A percentile compares a stretch with the other conserved stretches of the same genome.
phyloP scores from a whole-genome alignment of 2,888 invertebrate species.

The Flabesymbios commensalis region DNA sequence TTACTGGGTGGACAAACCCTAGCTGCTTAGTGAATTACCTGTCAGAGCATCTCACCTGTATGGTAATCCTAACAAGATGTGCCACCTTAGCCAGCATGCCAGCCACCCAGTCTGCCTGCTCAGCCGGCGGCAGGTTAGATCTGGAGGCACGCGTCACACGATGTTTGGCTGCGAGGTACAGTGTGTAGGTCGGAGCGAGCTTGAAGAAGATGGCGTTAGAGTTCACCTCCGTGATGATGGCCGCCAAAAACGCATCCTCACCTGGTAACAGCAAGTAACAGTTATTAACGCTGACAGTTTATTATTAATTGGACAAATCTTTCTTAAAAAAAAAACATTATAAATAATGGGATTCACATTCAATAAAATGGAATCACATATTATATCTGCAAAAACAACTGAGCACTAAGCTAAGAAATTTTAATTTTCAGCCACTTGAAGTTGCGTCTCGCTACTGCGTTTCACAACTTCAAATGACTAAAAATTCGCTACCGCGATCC shows the following conservation, averaged over 20 bases:
- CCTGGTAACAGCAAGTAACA: constrained; percentile 53
- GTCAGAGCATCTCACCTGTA: constrained; percentile 62
- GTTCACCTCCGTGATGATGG: constrained; percentile 82
- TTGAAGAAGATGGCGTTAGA: constrained; percentile 74
- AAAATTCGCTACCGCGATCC: no score
- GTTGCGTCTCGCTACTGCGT: no score
- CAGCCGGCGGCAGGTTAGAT: no score
- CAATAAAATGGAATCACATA: neutral
- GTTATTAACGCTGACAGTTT: neutral
- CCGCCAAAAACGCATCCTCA: constrained; percentile 87
- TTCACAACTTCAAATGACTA: no score
- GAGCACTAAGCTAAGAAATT: no score
- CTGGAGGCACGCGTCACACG: constrained; percentile 92
- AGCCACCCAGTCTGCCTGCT: no score
- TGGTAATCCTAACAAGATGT: constrained; percentile 76
- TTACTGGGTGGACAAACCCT: no score
- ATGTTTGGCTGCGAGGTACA: constrained; percentile 89
- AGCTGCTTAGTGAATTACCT: no score
- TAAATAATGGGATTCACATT: neutral
- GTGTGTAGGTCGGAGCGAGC: constrained; percentile 93
- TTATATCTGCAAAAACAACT: neutral
- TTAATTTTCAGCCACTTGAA: no score
- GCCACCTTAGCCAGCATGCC: no score
- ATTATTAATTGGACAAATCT: neutral
- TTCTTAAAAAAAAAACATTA: neutral